Evolutionary conservation across 2,888 invertebrate species (phyloP).

Genomic region (Agonum fuliginosum): DNA sequence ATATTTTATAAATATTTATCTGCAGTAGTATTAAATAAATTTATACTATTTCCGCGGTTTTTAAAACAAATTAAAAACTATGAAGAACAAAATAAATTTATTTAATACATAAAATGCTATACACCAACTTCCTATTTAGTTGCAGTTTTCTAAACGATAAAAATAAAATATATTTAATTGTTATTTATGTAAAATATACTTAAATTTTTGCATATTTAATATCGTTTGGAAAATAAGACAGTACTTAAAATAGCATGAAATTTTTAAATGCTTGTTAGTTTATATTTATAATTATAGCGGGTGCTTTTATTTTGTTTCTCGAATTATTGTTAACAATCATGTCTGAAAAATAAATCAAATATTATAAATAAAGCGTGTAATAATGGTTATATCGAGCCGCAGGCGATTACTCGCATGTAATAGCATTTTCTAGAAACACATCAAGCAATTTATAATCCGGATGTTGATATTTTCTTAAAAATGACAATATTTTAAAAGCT

Average conservation of each 20-base stretch:
- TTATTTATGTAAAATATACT: no score
- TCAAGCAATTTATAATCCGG: no score
- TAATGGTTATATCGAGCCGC: no score
- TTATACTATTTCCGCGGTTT: not conserved
- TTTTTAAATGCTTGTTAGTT: not conserved
- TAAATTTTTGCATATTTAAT: not conserved
- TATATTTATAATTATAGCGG: not conserved
- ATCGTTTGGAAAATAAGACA: constrained; percentile 23
- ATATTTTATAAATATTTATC: constrained; percentile 5
- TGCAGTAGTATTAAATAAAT: constrained; percentile 26
- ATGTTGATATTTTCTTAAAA: no score
- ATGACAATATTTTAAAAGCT: not conserved
- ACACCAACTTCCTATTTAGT: not conserved
- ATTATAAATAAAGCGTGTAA: no score
- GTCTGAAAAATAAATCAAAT: no score
- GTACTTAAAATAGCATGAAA: not conserved
- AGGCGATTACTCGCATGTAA: no score
- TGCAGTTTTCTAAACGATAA: constrained; percentile 19
- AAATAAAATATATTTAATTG: not conserved
- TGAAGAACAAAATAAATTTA: constrained; percentile 17
- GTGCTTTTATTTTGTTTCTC: not conserved
- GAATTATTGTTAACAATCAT: not conserved
- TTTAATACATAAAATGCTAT: constrained; percentile 11
- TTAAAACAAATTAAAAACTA: not conserved
- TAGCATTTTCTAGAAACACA: no score